These are phyloP conservation scores for Drosophila yooni DNA, from an alignment of 2,888 invertebrate species.

Conservation along the genomic window DNA sequence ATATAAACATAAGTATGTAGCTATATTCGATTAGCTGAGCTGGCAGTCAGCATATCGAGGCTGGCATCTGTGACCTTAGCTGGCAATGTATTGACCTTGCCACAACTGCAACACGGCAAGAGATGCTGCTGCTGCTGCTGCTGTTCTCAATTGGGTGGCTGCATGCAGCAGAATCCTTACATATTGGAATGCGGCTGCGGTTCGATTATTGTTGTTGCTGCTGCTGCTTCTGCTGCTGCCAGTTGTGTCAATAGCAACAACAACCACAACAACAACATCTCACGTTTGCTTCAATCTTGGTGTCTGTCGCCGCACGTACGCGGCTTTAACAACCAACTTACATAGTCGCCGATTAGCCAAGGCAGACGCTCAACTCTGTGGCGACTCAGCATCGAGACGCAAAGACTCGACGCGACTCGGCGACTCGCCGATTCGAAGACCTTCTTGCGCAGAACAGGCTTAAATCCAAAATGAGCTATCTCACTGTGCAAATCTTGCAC, in stretches of 20 bases:
- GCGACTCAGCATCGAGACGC: conserved; percentile 7
- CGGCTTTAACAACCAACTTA: conserved; percentile 76
- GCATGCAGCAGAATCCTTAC: conserved; percentile 71
- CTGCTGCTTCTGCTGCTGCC: conserved; percentile 34
- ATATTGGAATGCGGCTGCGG: conserved; percentile 76
- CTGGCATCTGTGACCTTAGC: conserved; percentile 52
- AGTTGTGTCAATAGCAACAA: conserved; percentile 41
- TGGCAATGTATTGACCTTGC: conserved; percentile 53
- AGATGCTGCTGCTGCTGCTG: conserved; percentile 12
- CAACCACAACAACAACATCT: conserved; percentile 32
- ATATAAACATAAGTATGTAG: neutral
- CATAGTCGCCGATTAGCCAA: conserved; percentile 81
- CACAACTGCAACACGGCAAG: conserved; percentile 15
- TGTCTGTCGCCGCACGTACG: conserved; percentile 78
- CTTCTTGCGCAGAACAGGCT: conserved; percentile 40
- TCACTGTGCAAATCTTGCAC: conserved; percentile 75
- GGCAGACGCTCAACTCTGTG: conserved; percentile 55
- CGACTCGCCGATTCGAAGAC: conserved; percentile 18
- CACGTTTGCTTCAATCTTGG: conserved; percentile 44
- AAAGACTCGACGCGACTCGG: neutral
- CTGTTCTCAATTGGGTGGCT: conserved; percentile 55
- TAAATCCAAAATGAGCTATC: conserved; percentile 75
- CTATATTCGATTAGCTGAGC: conserved; percentile 10
- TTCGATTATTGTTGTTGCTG: conserved; percentile 43
- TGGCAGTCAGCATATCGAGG: neutral